phyloP scores from a whole-genome alignment of 2,113 vertebrate species.

The Atrichornis clamosus region DNA sequence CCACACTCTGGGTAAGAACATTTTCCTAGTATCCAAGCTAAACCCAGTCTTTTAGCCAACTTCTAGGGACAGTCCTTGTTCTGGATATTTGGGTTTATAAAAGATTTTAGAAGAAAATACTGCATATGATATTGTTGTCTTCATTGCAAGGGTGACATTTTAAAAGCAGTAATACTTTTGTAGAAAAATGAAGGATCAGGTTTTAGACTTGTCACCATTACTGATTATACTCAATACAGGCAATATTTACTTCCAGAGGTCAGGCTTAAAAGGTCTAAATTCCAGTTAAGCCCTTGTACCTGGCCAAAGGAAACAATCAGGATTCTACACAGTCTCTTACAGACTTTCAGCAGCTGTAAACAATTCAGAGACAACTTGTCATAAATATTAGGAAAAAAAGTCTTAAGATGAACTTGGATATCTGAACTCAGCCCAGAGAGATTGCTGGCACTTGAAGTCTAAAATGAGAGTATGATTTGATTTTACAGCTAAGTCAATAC shows the following conservation, averaged over 20 bases:
- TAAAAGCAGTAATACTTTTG: background rate
- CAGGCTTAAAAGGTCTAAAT: background rate
- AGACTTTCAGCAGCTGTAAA: background rate
- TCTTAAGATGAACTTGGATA: background rate
- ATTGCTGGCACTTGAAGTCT: background rate
- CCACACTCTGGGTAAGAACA: background rate
- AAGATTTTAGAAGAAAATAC: background rate
- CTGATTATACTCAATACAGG: background rate
- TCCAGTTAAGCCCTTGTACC: background rate
- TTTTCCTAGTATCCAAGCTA: background rate
- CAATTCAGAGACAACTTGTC: background rate
- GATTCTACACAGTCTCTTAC: background rate
- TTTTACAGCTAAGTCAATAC: background rate
- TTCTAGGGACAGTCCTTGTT: background rate
- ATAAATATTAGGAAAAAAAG: background rate
- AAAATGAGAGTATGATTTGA: background rate
- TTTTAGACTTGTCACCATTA: background rate
- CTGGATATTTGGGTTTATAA: background rate
- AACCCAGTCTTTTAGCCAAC: background rate
- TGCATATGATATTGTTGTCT: background rate
- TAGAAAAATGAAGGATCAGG: background rate
- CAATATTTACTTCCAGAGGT: conserved; percentile 22
- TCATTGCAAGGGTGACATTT: background rate
- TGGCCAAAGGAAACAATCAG: background rate
- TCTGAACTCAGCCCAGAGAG: background rate